A percentile compares a stretch with the other conserved stretches of the same genome.
phyloP scores from a whole-genome alignment of 2,888 invertebrate genomes.

The Platynereis dumerilii region DNA sequence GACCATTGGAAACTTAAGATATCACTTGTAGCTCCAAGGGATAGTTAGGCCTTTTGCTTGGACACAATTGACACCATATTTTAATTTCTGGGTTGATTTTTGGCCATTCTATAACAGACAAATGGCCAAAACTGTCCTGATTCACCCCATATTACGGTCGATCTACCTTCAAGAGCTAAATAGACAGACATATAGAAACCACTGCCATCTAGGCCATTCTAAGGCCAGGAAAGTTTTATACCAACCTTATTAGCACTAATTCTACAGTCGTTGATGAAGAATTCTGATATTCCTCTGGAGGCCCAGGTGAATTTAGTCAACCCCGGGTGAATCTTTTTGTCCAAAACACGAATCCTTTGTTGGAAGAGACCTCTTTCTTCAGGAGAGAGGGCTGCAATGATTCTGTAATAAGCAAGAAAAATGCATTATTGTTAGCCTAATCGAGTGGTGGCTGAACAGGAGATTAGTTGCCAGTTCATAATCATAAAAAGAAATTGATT shows the following conservation, averaged over 20 bases:
- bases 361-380: slow-evolving; percentile 81
- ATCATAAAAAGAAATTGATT: not conserved
- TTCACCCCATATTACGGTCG: too few relatives aligned
- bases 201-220: not conserved
- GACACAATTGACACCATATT: too few relatives aligned
- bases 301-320: slow-evolving; percentile 64
- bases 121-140: too few relatives aligned
- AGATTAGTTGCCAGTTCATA: not conserved
- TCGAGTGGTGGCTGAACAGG: not conserved
- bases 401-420: slow-evolving; percentile 62
- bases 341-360: slow-evolving; percentile 71
- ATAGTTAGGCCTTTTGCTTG: too few relatives aligned
- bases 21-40: too few relatives aligned
- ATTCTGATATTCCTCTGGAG: slow-evolving; percentile 60
- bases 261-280: slow-evolving; percentile 62
- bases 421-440: not conserved
- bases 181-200: not conserved
- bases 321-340: slow-evolving; percentile 65
- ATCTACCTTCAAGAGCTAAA: not conserved
- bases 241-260: slow-evolving; percentile 54
- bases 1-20: too few relatives aligned
- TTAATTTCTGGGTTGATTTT: too few relatives aligned
- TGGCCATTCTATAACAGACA: too few relatives aligned
- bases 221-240: not conserved
- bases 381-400: slow-evolving; percentile 76